Conservation (phyloP, 2,797 vertebrate genomes). For the Lindbergichthys nudifrons region DNA sequence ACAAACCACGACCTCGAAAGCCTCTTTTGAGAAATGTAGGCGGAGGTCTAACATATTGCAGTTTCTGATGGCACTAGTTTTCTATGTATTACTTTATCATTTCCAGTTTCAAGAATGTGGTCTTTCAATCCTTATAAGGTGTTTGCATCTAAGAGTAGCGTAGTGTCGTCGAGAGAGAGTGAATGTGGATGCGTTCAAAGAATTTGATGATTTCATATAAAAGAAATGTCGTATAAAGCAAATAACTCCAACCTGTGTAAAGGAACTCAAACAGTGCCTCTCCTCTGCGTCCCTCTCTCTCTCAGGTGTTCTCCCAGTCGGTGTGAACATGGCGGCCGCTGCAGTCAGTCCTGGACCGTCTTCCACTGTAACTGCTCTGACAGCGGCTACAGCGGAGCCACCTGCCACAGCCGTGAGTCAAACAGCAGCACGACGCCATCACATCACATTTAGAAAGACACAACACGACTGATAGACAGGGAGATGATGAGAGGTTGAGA, state of each 20-base stretch:
- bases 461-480: not conserved
- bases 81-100: too few relatives aligned
- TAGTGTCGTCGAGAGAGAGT: too few relatives aligned
- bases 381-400: conserved; percentile 89
- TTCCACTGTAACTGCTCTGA: conserved; percentile 91
- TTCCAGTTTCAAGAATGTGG: too few relatives aligned
- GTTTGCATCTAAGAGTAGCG: too few relatives aligned
- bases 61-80: not conserved
- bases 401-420: conserved; percentile 93
- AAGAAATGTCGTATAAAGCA: not conserved
- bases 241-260: not conserved
- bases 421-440: not conserved
- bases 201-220: not conserved
- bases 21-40: not conserved
- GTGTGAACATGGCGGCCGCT: conserved; percentile 91
- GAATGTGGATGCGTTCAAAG: not conserved
- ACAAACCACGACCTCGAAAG: not conserved
- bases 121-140: too few relatives aligned
- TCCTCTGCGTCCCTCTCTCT: not conserved
- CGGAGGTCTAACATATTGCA: not conserved
- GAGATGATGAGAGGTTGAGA: not conserved
- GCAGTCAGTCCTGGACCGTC: conserved; percentile 90
- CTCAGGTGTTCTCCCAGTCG: conserved; percentile 91
- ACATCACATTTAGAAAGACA: not conserved
- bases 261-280: not conserved